Evolutionary conservation across 2,888 invertebrate genomes (phyloP).

Genomic region (Nemurella pictetii): DNA sequence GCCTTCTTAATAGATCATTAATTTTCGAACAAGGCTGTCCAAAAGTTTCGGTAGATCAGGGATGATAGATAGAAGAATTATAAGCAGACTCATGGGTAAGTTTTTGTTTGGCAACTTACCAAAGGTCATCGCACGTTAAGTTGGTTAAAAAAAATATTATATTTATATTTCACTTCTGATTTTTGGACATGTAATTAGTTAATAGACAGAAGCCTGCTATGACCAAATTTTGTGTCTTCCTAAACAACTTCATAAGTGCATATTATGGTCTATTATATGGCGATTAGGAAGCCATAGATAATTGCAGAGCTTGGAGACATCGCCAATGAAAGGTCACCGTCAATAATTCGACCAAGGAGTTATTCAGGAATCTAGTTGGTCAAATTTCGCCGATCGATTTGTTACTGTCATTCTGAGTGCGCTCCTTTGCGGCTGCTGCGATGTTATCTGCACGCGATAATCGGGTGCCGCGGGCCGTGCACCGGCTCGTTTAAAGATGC

Average conservation of each 20-base stretch:
- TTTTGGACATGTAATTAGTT: neutral
- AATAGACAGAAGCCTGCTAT: neutral
- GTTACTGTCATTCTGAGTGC: too few relatives aligned
- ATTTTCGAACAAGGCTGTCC: constrained; percentile 14
- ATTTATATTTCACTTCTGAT: neutral
- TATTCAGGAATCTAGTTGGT: neutral
- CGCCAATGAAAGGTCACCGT: neutral
- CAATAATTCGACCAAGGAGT: neutral
- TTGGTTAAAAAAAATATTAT: neutral
- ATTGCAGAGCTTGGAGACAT: neutral
- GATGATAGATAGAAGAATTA: neutral
- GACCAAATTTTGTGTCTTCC: neutral
- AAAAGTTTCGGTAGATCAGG: neutral
- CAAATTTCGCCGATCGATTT: neutral
- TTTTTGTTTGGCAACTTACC: neutral
- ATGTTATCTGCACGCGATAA: neutral
- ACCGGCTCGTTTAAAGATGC: neutral
- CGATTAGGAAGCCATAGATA: neutral
- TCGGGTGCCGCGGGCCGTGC: neutral
- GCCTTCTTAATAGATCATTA: constrained; percentile 22
- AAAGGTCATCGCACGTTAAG: neutral
- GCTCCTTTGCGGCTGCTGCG: neutral
- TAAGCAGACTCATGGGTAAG: neutral
- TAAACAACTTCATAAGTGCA: neutral
- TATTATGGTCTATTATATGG: neutral